These are phyloP conservation scores for Coreoperca whiteheadi DNA, from an alignment of 2,113 vertebrate genomes.

Conservation along the genomic window DNA sequence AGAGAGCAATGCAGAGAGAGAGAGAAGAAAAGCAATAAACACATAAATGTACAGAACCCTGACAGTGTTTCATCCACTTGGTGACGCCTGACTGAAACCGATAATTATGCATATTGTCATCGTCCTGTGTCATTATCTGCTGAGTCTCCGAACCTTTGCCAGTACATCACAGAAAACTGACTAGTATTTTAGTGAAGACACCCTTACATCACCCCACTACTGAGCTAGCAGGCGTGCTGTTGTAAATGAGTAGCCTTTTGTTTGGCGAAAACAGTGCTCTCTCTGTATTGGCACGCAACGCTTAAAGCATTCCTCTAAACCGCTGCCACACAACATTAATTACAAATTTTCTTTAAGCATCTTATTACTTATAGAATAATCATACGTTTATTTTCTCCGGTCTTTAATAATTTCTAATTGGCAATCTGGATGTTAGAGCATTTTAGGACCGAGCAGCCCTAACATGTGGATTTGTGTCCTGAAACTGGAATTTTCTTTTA, in stretches of 20 bases:
- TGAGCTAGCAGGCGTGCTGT: constrained; percentile 28
- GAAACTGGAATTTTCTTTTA: background rate
- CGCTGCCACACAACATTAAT: constrained; percentile 34
- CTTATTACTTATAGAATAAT: constrained; percentile 29
- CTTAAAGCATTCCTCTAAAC: constrained; percentile 36
- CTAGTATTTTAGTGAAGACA: constrained; percentile 35
- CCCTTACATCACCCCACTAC: constrained; percentile 35
- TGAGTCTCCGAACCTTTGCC: constrained; percentile 23
- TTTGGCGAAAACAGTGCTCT: constrained; percentile 61
- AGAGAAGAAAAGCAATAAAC: constrained; percentile 24
- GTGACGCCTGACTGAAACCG: constrained; percentile 13
- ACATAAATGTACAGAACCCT: constrained; percentile 27
- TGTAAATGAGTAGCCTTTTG: constrained; percentile 61
- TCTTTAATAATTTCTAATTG: constrained; percentile 24
- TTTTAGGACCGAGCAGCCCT: background rate
- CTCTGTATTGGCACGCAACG: constrained; percentile 39
- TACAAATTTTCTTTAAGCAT: constrained; percentile 33
- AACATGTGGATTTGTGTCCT: constrained; percentile 5
- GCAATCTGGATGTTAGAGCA: constrained; percentile 10
- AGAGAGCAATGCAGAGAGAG: constrained; percentile 14
- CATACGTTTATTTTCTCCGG: constrained; percentile 3
- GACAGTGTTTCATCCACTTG: constrained; percentile 23
- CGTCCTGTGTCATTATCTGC: constrained; percentile 53
- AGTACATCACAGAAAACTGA: constrained; percentile 42
- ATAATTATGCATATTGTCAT: constrained; percentile 45